phyloP scores from a whole-genome alignment of 2,888 invertebrate genomes.

The Drosophila fulvimacula region DNA sequence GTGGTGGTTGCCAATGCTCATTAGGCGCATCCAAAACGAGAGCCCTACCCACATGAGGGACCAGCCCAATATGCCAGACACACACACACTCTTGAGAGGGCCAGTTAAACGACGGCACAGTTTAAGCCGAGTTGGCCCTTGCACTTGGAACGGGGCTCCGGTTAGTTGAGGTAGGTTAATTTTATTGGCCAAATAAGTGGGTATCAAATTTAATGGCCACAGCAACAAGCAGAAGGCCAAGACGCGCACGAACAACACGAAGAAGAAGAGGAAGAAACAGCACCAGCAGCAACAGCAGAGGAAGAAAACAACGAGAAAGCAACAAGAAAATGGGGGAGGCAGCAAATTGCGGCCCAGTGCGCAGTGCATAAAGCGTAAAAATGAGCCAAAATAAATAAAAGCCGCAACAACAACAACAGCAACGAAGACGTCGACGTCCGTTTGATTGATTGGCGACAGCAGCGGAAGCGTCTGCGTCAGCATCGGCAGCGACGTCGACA shows the following conservation, averaged over 20 bases:
- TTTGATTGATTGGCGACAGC: conserved; percentile 70
- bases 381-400: conserved; percentile 77
- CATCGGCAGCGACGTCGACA: conserved; percentile 26
- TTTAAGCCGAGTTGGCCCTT: conserved; percentile 49
- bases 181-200: conserved; percentile 83
- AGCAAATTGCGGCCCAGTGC: conserved; percentile 52
- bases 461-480: conserved; percentile 56
- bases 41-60: conserved; percentile 27
- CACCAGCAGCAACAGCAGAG: background rate
- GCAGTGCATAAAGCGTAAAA: conserved; percentile 77
- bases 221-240: conserved; percentile 37
- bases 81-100: conserved; percentile 28
- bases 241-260: conserved; percentile 17
- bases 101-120: conserved; percentile 54
- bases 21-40: conserved; percentile 40
- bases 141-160: conserved; percentile 48
- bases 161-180: conserved; percentile 80
- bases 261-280: background rate
- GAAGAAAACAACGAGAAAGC: conserved; percentile 22
- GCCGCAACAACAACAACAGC: conserved; percentile 44
- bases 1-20: conserved; percentile 25
- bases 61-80: conserved; percentile 24
- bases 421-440: conserved; percentile 36
- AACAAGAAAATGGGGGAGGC: conserved; percentile 17
- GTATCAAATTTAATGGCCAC: conserved; percentile 78